A percentile compares a stretch with the other conserved stretches of the same genome.
Conservation (phyloP, 92 coral and sea anemone genomes). For the Zoanthus sansibaricus region DNA sequence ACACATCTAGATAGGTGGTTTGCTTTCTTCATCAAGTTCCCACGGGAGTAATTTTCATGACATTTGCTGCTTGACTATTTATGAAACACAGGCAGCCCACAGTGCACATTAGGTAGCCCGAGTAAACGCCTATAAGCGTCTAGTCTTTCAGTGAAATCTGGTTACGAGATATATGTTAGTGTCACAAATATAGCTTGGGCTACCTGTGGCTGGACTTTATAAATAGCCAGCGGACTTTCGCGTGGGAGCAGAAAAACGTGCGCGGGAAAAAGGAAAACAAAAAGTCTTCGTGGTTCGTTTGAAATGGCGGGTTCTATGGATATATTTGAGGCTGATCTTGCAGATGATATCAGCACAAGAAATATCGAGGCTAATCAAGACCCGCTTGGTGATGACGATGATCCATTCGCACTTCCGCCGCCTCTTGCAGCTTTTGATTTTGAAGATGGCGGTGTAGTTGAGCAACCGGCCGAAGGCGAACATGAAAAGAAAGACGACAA, state of each 20-base stretch:
- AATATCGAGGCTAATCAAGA: constrained; percentile 50
- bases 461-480: constrained; percentile 41
- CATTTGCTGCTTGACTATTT: no score
- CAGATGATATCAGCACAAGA: constrained; percentile 51
- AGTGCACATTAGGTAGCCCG: no score
- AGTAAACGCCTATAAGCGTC: no score
- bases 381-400: constrained; percentile 78
- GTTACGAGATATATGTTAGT: no score
- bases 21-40: no score
- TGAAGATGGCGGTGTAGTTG: constrained; percentile 53
- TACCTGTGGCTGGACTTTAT: no score
- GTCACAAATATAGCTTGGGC: no score
- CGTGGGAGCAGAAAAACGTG: background rate
- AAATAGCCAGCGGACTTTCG: background rate
- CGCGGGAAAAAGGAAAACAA: background rate
- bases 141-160: no score
- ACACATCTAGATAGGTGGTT: no score
- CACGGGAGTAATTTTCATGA: no score
- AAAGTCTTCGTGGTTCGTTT: background rate
- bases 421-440: constrained; percentile 83
- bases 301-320: constrained; percentile 35
- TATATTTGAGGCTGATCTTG: constrained; percentile 67
- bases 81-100: no score
- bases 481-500: constrained; percentile 47
- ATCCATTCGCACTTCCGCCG: constrained; percentile 87